Conservation (phyloP, 2,113 vertebrate genomes). For the Gracilinanus agilis region DNA sequence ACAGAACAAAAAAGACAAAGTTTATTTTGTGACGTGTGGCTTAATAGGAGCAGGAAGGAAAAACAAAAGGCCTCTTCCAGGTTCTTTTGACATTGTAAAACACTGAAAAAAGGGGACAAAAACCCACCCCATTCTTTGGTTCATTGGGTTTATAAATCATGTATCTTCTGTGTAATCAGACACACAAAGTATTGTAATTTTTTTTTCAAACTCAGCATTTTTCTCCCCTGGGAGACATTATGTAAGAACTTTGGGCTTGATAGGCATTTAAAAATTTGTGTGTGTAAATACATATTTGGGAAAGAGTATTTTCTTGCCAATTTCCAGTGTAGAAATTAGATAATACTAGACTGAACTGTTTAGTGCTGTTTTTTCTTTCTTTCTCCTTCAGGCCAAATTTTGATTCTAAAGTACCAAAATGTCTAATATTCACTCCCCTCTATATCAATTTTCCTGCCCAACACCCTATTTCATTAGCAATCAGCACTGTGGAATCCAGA, state of each 20-base stretch:
- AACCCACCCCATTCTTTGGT: not conserved
- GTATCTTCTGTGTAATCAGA: conserved; percentile 51
- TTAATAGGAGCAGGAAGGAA: conserved; percentile 7
- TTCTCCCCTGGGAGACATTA: conserved; percentile 52
- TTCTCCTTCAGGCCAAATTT: conserved; percentile 41
- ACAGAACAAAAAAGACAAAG: not conserved
- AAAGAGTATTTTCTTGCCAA: conserved; percentile 69
- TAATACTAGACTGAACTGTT: conserved; percentile 56
- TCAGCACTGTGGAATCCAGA: conserved; percentile 52
- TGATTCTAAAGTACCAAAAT: conserved; percentile 39
- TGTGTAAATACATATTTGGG: conserved; percentile 63
- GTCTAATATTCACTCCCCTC: conserved; percentile 58
- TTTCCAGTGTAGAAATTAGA: conserved; percentile 72
- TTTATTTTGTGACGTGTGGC: not conserved
- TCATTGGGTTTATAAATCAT: conserved; percentile 55
- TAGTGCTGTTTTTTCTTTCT: conserved; percentile 47
- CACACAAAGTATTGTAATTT: conserved; percentile 29
- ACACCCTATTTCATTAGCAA: conserved; percentile 5
- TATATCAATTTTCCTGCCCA: not conserved
- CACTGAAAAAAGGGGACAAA: not conserved
- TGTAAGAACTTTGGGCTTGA: conserved; percentile 62
- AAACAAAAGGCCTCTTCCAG: not conserved
- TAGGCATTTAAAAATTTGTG: conserved; percentile 51
- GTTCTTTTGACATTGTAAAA: conserved; percentile 39
- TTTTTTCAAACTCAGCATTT: conserved; percentile 31